These are phyloP conservation scores for Zoanthus sociatus DNA, from an alignment of 92 coral and sea anemone genomes.

Conservation along the genomic window DNA sequence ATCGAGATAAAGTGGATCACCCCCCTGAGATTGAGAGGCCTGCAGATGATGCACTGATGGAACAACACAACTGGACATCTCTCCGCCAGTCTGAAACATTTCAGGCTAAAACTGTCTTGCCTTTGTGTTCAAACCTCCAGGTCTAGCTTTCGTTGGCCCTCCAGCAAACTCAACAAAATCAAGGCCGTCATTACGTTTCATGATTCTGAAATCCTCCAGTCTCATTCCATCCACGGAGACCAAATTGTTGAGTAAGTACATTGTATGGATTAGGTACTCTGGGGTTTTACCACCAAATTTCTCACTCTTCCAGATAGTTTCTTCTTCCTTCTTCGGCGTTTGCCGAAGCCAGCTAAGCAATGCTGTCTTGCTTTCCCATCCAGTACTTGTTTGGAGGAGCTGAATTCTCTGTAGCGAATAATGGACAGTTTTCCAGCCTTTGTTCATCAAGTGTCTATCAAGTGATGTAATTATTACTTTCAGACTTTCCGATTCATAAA, in stretches of 20 bases:
- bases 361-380: constrained; percentile 54
- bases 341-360: constrained; percentile 36
- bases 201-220: constrained; percentile 39
- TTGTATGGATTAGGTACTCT: constrained; percentile 34
- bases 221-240: constrained; percentile 62
- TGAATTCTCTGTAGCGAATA: constrained; percentile 50
- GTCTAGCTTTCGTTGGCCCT: constrained; percentile 35
- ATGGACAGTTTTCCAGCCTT: constrained; percentile 38
- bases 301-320: constrained; percentile 50
- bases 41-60: constrained; percentile 40
- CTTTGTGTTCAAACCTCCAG: constrained; percentile 19
- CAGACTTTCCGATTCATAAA: not conserved
- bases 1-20: constrained; percentile 55
- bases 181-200: constrained; percentile 53
- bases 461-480: not conserved
- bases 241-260: constrained; percentile 41
- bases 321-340: constrained; percentile 62
- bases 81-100: constrained; percentile 56
- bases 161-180: constrained; percentile 63
- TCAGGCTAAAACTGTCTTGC: constrained; percentile 57
- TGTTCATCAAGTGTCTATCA: not conserved
- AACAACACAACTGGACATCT: constrained; percentile 61
- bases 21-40: constrained; percentile 23
- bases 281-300: constrained; percentile 52
- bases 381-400: constrained; percentile 61